phyloP scores from a whole-genome alignment of 2,888 invertebrate genomes.

The Ochropacha duplaris region DNA sequence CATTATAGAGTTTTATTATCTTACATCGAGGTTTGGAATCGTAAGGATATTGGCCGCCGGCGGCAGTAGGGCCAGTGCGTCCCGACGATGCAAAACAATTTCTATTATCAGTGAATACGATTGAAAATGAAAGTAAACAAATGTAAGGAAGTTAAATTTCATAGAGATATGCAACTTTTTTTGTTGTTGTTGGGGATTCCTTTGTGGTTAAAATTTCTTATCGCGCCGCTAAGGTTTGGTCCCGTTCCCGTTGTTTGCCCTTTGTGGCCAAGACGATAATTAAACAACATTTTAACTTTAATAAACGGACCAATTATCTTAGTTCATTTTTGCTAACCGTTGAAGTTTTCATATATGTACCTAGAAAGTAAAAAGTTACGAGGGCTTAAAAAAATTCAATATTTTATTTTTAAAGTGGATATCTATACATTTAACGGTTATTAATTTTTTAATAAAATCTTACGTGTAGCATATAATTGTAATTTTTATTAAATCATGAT shows the following conservation, averaged over 20 bases:
- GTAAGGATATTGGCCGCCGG: slow-evolving; percentile 48
- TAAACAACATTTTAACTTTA: slow-evolving; percentile 11
- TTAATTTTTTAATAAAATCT: no score
- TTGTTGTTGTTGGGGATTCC: slow-evolving; percentile 60
- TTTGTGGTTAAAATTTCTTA: slow-evolving; percentile 61
- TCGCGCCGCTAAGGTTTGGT: slow-evolving; percentile 26
- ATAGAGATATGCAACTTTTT: slow-evolving; percentile 64
- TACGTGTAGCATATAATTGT: background rate
- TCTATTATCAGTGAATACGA: slow-evolving; percentile 51
- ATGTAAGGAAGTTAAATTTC: slow-evolving; percentile 56
- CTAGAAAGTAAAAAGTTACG: no score
- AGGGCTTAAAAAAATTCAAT: slow-evolving; percentile 20
- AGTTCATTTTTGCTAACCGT: no score
- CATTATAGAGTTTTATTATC: slow-evolving; percentile 77
- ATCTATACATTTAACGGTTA: no score
- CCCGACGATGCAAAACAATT: slow-evolving; percentile 42
- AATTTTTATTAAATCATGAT: slow-evolving; percentile 40
- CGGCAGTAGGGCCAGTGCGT: slow-evolving; percentile 17
- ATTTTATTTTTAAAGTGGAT: no score
- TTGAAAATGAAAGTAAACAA: slow-evolving; percentile 45
- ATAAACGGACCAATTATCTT: no score
- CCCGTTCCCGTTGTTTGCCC: slow-evolving; percentile 49
- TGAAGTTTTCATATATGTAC: no score
- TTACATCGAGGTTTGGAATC: slow-evolving; percentile 69
- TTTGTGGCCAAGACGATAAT: slow-evolving; percentile 36